Base-by-base conservation (phyloP, 2,888 invertebrate genomes). In the Mamestra brassicae region DNA sequence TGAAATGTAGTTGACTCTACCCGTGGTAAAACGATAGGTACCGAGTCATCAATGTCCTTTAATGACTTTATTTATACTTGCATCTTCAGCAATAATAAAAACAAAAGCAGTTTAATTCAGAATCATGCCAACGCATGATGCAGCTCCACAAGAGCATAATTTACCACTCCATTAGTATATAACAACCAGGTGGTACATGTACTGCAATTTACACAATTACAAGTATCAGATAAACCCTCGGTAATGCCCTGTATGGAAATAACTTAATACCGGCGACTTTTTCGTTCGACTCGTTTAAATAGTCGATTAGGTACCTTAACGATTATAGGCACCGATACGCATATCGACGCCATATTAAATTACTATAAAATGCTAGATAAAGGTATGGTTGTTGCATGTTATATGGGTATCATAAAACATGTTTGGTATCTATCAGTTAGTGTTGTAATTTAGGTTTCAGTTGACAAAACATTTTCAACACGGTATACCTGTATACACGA, bases 261-360 rank as follows among this genome's bases (percentile, higher is more conserved):
- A 69, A 83, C 65, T 78, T 71, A 50, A 74, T 79, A 60, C 26
- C 7, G 26, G 13, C 52, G 15, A 45, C 34, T 66, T 70, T 78
- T 79, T 79, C 54, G 60, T 45, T 38, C 54, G n/a, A 65, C 71
- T 68, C 80, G 61, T 79, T 74, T 74, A 67, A 80, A 71, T 80
- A 45, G 38, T 79, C 84, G 50, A 72, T 78, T 68, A 66, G 55
- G 57, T 47, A 54, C 58, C 26, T 50, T 71, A 47, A 63, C 63
- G 52, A 74, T 74, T 54, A 74, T 61, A 71, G 47, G 36, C 54
- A 57, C 64, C 26, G 26, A 26, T 69, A 62, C 62, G 68, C 38
- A 17, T 73, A 68, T 60, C 66, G 73, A 68, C 57, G 80, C 67
- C 61, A 65, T 70, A 50, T 68, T 80, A 75, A 80, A 71, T 79